These are phyloP conservation scores for Muntiacus muntjak DNA, from an alignment of 2,113 vertebrate genomes.

Conservation along the genomic window DNA sequence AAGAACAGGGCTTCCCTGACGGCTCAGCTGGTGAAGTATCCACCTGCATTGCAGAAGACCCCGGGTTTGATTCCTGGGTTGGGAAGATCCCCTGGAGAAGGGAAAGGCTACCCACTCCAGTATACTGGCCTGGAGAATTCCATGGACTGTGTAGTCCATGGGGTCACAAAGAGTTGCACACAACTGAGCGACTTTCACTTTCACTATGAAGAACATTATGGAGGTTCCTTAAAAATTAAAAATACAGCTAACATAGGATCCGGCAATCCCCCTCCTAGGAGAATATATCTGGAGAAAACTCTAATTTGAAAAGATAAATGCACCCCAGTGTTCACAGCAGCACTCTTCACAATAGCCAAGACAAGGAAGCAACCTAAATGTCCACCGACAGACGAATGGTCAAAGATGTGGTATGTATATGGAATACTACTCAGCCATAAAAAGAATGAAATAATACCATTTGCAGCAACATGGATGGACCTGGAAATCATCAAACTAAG, in stretches of 20 bases:
- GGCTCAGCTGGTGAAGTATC: not conserved
- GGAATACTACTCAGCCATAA: not conserved
- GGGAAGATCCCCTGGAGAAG: not conserved
- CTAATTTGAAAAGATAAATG: not conserved
- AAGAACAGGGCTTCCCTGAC: not conserved
- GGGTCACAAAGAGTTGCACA: not conserved
- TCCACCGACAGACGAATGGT: rapidly evolving
- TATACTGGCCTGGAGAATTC: not conserved
- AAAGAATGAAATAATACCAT: not conserved
- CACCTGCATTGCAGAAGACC: not conserved
- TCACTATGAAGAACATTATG: not conserved
- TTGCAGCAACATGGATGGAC: not conserved
- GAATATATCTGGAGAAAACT: not conserved
- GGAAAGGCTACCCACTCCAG: not conserved
- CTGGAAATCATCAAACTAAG: not conserved
- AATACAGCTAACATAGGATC: not conserved
- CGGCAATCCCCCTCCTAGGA: not conserved
- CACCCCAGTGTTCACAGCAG: rapidly evolving
- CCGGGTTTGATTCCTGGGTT: rapidly evolving
- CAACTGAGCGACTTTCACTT: not conserved
- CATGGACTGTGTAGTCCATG: not conserved
- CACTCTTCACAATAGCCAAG: not conserved
- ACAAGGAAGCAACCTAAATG: not conserved
- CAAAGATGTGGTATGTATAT: not conserved
- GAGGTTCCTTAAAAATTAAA: not conserved